Evolutionary conservation across 2,888 invertebrate genomes (phyloP), one percentile per base, ranked within the genome.

Genomic region (Perizoma affinitatum): DNA sequence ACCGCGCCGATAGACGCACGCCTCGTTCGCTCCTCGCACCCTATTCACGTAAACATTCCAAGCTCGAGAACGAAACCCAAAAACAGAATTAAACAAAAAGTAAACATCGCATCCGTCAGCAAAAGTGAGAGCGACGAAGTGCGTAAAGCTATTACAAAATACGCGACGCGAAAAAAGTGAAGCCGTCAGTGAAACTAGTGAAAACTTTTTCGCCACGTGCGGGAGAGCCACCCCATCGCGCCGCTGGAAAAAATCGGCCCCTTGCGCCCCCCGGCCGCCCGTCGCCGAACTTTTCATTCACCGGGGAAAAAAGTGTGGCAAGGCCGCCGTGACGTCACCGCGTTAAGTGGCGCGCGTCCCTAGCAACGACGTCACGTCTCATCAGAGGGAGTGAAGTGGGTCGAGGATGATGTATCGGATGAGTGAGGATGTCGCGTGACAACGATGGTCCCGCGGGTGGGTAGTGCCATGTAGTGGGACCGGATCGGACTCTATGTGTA

Each of bases 211-310:
- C 83, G 81, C 82, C 83, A 84, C 83, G 84, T 83, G 84, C 86
- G 88, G 86, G 89, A 87, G 85, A 79, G 82, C 82, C 87, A 86
- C 90, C 90, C 89, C 90, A 86, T 81, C 72, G 74, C 82, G 81
- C 80, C 82, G 84, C 82, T 84, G 85, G 86, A 89, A 91, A 92
- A 92, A 92, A 90, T 87, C 87, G 72, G 82, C 82, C 87, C 90
- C 89, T 86, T 88, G 82, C 88, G 82, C 82, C 88, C 86, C 87
- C 82, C 87, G 80, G 84, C 84, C 89, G 80, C 86, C 89, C 89
- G 90, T 87, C 90, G 87, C 91, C 90, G 86, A 93, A 94, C 92
- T 93, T 94, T 93, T 93, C 94, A 94, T 94, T 94, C 94, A 92
- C 90, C 80, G 87, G 86, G 88, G 86, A 92, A 92, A 92, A 92